phyloP scores from a whole-genome alignment of 2,113 vertebrate genomes.

The Ardeotis arabs region DNA sequence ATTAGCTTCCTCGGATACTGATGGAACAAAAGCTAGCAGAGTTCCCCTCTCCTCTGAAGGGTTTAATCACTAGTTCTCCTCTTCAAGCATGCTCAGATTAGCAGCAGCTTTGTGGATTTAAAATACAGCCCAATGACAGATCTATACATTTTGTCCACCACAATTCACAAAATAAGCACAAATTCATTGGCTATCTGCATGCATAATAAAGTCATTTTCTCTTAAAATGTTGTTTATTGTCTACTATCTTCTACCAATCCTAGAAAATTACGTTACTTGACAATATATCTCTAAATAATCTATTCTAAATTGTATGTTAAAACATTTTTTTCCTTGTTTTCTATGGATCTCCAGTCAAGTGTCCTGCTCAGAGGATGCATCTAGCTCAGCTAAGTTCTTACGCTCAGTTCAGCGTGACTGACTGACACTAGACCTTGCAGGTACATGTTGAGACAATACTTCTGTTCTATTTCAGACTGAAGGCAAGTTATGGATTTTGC shows the following conservation, averaged over 20 bases:
- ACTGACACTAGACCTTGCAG: not conserved
- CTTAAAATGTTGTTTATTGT: conserved; percentile 8
- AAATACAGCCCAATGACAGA: not conserved
- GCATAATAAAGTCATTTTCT: not conserved
- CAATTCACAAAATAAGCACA: conserved; percentile 26
- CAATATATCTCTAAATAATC: not conserved
- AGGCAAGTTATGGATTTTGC: not conserved
- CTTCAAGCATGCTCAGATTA: conserved; percentile 5
- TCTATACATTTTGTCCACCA: not conserved
- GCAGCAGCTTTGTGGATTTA: conserved; percentile 15
- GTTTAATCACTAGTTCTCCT: conserved; percentile 44
- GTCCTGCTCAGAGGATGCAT: not conserved
- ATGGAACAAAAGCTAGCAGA: conserved; percentile 18
- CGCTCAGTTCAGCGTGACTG: not conserved
- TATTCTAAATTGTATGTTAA: not conserved
- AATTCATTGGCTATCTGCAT: not conserved
- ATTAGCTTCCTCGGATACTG: not conserved
- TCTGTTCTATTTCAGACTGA: not conserved
- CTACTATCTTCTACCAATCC: not conserved
- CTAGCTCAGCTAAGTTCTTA: not conserved
- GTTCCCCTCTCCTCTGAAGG: not conserved
- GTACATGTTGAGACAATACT: not conserved
- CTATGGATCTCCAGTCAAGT: not conserved
- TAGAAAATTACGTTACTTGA: not conserved
- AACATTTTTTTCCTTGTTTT: not conserved